Percentiles rank a stretch among this genome's conserved stretches.
These are phyloP conservation scores for Cerceris rybyensis DNA, from an alignment of 2,888 invertebrate species.

Conservation along the genomic window DNA sequence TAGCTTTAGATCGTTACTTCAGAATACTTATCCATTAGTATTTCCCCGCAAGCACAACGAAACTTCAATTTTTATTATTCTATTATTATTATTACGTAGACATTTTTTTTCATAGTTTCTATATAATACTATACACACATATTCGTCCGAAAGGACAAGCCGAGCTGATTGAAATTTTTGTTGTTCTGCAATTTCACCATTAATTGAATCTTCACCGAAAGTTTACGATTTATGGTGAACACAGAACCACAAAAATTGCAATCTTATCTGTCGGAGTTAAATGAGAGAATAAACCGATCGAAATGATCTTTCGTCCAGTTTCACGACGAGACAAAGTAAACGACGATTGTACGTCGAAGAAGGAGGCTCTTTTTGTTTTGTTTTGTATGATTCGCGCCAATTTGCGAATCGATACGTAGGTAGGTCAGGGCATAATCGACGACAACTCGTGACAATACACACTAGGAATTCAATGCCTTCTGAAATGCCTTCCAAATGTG, in stretches of 20 bases:
- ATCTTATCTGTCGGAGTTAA: not conserved
- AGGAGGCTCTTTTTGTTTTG: not conserved
- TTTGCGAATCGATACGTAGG: slow-evolving; percentile 48
- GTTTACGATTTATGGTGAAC: no score
- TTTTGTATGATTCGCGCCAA: slow-evolving; percentile 37
- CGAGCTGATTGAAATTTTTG: not conserved
- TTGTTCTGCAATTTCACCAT: no score
- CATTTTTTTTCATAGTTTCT: slow-evolving; percentile 37
- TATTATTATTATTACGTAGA: not conserved
- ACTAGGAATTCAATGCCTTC: slow-evolving; percentile 78
- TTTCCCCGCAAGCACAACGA: slow-evolving; percentile 45
- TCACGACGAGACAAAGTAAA: not conserved
- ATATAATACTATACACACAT: slow-evolving; percentile 8
- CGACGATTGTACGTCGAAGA: slow-evolving; percentile 6
- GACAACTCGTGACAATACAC: slow-evolving; percentile 77
- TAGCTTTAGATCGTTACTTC: not conserved
- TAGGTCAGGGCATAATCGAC: slow-evolving; percentile 68
- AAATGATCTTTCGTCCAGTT: slow-evolving; percentile 8
- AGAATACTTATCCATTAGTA: not conserved
- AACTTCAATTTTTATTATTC: slow-evolving; percentile 11
- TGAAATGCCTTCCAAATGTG: slow-evolving; percentile 78
- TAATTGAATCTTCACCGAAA: no score
- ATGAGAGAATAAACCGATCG: not conserved
- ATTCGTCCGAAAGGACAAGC: slow-evolving; percentile 1
- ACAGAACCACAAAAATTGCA: no score